Conservation (phyloP, 2,113 vertebrate species). For the Ceyx margarethae region DNA sequence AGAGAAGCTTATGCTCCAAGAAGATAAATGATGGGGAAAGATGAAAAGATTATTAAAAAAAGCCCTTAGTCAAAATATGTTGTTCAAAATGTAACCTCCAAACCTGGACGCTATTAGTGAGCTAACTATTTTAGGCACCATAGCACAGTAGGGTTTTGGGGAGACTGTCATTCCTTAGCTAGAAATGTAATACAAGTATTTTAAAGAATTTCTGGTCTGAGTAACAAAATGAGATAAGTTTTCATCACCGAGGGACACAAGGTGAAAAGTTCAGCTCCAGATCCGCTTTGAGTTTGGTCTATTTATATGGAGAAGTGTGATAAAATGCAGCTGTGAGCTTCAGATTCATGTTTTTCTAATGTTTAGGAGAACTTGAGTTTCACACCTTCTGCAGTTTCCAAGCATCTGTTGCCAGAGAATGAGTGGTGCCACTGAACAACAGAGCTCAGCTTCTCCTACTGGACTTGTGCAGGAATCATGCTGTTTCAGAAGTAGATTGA, state of each 20-base stretch:
- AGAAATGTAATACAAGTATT: conserved; percentile 49
- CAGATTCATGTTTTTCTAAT: conserved; percentile 22
- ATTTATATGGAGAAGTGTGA: conserved; percentile 55
- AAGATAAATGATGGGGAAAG: conserved; percentile 38
- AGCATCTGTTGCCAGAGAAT: background rate
- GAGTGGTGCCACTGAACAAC: background rate
- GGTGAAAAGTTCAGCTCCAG: conserved; percentile 67
- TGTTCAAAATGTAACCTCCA: conserved; percentile 39
- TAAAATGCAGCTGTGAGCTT: conserved; percentile 54
- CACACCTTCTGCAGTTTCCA: conserved; percentile 53
- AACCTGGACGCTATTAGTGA: conserved; percentile 57
- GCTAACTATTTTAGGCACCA: conserved; percentile 67
- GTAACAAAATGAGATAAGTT: conserved; percentile 54
- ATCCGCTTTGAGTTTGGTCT: conserved; percentile 55
- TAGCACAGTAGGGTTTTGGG: conserved; percentile 64
- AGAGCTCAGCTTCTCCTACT: background rate
- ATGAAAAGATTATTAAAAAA: conserved; percentile 44
- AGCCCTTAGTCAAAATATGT: conserved; percentile 33
- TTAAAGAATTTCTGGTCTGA: conserved; percentile 50
- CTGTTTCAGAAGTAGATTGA: conserved; percentile 26
- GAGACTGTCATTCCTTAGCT: conserved; percentile 47
- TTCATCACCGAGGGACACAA: conserved; percentile 61
- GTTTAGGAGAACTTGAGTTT: conserved; percentile 37
- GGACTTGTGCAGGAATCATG: background rate
- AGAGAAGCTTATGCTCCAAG: background rate